A percentile compares a stretch with the other conserved stretches of the same genome.
These are phyloP conservation scores for Esox lucius DNA, from an alignment of 2,797 vertebrate genomes.

Conservation along the genomic window DNA sequence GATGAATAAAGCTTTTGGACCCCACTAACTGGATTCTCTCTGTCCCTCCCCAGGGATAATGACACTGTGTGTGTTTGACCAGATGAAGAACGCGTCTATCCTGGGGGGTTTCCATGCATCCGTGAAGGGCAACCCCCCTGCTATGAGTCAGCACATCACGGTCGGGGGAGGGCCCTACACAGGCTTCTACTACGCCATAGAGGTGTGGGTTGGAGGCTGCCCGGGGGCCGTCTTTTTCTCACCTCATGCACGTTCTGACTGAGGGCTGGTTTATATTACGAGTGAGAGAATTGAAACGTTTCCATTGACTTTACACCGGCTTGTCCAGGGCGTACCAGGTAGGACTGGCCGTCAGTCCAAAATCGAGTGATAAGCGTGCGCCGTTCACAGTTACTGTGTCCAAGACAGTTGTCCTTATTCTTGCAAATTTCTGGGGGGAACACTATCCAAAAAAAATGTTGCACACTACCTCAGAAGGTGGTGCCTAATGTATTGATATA, in stretches of 20 bases:
- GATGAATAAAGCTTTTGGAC: background rate
- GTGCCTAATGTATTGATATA: no score
- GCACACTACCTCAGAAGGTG: no score
- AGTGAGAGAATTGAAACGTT: no score
- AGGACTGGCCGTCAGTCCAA: no score
- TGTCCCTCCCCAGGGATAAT: constrained; percentile 79
- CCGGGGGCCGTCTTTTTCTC: background rate
- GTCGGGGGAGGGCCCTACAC: constrained; percentile 93
- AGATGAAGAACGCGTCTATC: constrained; percentile 97
- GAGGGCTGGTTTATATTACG: no score
- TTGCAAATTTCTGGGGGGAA: no score
- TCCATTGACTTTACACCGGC: no score
- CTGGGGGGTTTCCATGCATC: constrained; percentile 93
- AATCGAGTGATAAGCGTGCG: no score
- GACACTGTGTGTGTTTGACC: constrained; percentile 95
- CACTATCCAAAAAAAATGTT: no score
- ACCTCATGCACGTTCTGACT: background rate
- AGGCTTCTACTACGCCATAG: constrained; percentile 95
- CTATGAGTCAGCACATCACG: constrained; percentile 96
- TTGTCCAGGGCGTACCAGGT: no score
- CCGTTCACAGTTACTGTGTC: no score
- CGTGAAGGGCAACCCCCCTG: constrained; percentile 94
- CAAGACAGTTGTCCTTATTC: no score
- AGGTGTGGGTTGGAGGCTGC: constrained; percentile 73
- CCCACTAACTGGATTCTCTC: background rate